A percentile compares a stretch with the other conserved stretches of the same genome.
Conservation (phyloP, 2,888 invertebrate species). For the Ectemnius continuus region DNA sequence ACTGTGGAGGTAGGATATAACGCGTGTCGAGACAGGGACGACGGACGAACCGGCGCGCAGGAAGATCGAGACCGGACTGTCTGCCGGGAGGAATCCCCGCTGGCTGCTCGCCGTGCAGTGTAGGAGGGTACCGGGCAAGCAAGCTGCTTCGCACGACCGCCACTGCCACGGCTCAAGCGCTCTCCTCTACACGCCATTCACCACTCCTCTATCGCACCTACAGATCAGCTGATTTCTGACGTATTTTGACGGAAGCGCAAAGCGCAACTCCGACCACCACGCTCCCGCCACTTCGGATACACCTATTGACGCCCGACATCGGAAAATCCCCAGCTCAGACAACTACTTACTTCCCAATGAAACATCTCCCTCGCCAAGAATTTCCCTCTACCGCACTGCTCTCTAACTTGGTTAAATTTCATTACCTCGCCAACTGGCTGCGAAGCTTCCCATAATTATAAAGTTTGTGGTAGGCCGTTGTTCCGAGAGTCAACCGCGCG, state of each 20-base stretch:
- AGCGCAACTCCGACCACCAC: too few species aligned
- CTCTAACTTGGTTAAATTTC: too few species aligned
- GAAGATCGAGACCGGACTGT: constrained; percentile 76
- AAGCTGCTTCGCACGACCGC: constrained; percentile 28
- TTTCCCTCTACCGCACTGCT: too few species aligned
- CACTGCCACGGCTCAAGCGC: constrained; percentile 41
- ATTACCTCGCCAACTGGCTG: too few species aligned
- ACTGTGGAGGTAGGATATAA: not conserved
- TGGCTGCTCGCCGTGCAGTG: constrained; percentile 27
- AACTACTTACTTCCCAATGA: too few species aligned
- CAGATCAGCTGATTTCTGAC: constrained; percentile 58
- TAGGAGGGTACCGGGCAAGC: constrained; percentile 41
- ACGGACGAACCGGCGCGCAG: constrained; percentile 67
- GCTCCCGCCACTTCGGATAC: too few species aligned
- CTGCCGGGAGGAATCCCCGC: constrained; percentile 51
- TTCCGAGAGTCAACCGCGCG: too few species aligned
- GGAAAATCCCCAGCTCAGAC: too few species aligned
- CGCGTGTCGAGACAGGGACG: not conserved
- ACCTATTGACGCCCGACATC: too few species aligned
- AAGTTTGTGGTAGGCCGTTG: too few species aligned
- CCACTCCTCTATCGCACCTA: constrained; percentile 23
- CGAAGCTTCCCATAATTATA: too few species aligned
- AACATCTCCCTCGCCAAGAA: too few species aligned
- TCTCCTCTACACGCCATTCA: not conserved
- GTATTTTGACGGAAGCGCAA: constrained; percentile 27